phyloP scores from a whole-genome alignment of 2,797 vertebrate species.

The Ciconia nigra region DNA sequence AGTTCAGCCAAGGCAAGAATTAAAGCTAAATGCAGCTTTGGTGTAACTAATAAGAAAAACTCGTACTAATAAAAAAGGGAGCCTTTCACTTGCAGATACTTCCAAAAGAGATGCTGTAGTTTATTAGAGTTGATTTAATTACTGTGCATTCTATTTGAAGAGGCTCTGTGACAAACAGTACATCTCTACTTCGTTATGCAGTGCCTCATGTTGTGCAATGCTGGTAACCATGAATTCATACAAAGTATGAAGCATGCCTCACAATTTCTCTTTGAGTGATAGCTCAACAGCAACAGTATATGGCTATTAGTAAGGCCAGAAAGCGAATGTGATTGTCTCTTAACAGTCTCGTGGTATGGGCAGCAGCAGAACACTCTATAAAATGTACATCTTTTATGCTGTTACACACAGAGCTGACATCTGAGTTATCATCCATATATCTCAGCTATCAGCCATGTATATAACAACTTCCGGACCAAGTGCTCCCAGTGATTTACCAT shows the following conservation, averaged over 20 bases:
- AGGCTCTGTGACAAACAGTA: not conserved
- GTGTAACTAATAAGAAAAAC: not conserved
- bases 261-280: not conserved
- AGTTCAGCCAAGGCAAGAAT: not conserved
- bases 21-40: not conserved
- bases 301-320: not conserved
- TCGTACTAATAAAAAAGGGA: not conserved
- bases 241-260: not conserved
- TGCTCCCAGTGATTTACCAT: not conserved
- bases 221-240: not conserved
- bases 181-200: not conserved
- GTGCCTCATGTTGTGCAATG: not conserved
- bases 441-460: not conserved
- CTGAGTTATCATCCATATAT: rapidly evolving
- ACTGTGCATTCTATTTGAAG: not conserved
- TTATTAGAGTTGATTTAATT: not conserved
- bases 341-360: not conserved
- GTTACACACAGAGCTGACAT: not conserved
- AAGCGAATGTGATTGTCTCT: not conserved
- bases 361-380: not conserved
- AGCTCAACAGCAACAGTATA: not conserved
- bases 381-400: not conserved
- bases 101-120: not conserved
- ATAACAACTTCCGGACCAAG: not conserved
- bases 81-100: not conserved